These are phyloP conservation scores for Drosophila buzzatii DNA, from an alignment of 2,888 invertebrate species.

Conservation along the genomic window DNA sequence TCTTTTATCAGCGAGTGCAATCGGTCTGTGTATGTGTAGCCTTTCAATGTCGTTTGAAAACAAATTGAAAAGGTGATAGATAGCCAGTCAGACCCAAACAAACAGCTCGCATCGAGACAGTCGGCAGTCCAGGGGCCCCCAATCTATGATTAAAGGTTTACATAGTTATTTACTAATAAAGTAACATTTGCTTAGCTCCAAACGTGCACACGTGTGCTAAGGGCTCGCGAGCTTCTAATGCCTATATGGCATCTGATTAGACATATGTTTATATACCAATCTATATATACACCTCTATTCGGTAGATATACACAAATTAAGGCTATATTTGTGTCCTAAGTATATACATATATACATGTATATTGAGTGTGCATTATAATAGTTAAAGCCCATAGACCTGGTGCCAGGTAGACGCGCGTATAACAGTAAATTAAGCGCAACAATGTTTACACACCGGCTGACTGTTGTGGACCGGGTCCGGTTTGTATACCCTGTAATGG, in stretches of 20 bases:
- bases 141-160: constrained; percentile 40
- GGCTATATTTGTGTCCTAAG: constrained; percentile 1
- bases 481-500: constrained; percentile 21
- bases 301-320: neutral
- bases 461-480: constrained; percentile 43
- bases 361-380: constrained; percentile 8
- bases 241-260: constrained; percentile 29
- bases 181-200: constrained; percentile 35
- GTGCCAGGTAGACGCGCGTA: constrained; percentile 30
- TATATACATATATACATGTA: neutral
- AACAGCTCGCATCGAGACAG: constrained; percentile 29
- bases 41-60: constrained; percentile 68
- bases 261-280: constrained; percentile 1
- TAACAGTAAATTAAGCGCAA: constrained; percentile 78
- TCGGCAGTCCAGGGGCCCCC: constrained; percentile 2
- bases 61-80: constrained; percentile 67
- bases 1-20: constrained; percentile 37
- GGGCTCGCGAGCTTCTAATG: constrained; percentile 11
- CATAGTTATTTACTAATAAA: constrained; percentile 28
- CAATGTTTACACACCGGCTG: constrained; percentile 62
- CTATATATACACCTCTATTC: neutral
- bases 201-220: constrained; percentile 69
- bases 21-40: constrained; percentile 28
- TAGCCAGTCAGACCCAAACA: constrained; percentile 15
- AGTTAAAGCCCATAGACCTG: constrained; percentile 6